Evolutionary conservation across 2,888 invertebrate species (phyloP), one percentile per base, ranked within the genome.

Genomic region (Colletes collaris): DNA sequence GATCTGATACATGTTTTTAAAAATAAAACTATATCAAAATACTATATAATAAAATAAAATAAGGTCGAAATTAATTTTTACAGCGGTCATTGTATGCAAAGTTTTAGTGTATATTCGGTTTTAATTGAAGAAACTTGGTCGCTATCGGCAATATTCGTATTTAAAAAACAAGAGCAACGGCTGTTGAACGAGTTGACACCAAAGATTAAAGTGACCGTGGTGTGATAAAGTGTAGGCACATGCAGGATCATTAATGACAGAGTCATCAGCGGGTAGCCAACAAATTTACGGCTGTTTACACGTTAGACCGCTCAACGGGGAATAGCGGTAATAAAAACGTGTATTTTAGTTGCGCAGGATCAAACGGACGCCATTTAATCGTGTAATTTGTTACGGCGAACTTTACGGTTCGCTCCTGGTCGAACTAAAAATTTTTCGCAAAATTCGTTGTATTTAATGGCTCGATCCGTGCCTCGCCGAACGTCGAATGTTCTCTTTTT

Each of bases 281-380:
- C 55, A 55, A 72, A 65, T 77, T 79, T 79, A 77, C 56, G 52
- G 68, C 64, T n/a, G 64, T 72, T 77, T 79, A 72, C 77, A 70
- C 56, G 79, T n/a, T 67, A 60, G 46, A 75, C 16, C 4, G 59
- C 7, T 35, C 19, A 40, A n/a, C 59, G 35, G 35, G 16, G 50
- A 65, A 68, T 13, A 10, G 59, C 4, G 56, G 59, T 60, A 60
- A 68, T 75, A 71, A 79, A 81, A 71, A 68, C 16, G 67, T 6
- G 59, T 56, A 74, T 71, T 79, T 81, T 79, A 81, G 56, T 63
- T 56, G 73, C 52, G 50, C 50, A 19, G 56, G 44, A 67, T 81
- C 27, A 13, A 27, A 53, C 49, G 60, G 13, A 5, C 35, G 2
- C 8, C 52, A 52, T 69, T 59, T 62, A 56, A 68, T 60, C 64